Evolutionary conservation across 2,797 vertebrate genomes (phyloP), one percentile per base, ranked within the genome.

Genomic region (Gallinago solitaria): DNA sequence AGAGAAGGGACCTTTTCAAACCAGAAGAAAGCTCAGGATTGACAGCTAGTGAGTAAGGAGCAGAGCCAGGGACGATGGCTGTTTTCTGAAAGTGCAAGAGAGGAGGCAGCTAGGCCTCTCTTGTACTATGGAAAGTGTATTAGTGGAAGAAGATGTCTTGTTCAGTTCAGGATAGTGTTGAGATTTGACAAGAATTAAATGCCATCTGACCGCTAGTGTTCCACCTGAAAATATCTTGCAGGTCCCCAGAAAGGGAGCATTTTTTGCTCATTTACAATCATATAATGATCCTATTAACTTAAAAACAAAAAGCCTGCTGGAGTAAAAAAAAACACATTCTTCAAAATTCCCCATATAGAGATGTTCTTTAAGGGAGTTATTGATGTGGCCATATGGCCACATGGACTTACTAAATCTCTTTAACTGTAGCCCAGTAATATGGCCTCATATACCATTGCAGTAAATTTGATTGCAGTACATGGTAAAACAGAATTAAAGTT

Each of bases 401-500:
- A 18, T 30, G 41, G 69, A 85, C 12, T 68, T 90, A 28, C 12
- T 92, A 48, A 73, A 69, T 63, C 63, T 65, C 56, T 82, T 83
- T n/a, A 59, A 43, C 30, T 18, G 3, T 21, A 81, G 47, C 59
- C 47, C 33, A 30, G 50, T 78, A 65, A 54, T 64, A 64, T 16
- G 50, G 61, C 33, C 47, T 76, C 16, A 0, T 65, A 64, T 87
- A 77, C 41, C 12, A 8, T 60, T 75, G 20, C 39, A 45, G 30
- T 64, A 43, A 64, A 51, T 74, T 88, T 86, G 65, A 41, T 74
- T 74, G 35, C 70, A 76, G 32, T 67, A 41, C 33, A n/a, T 57
- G 23, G 43, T 74, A 84, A 91, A 96, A 61, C 32, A 71, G 21
- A 94, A 74, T 35, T 85, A 24, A 86, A 94, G n/a, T 93, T 95